phyloP scores from a whole-genome alignment of 2,797 vertebrate genomes.

The Anas bahamensis region DNA sequence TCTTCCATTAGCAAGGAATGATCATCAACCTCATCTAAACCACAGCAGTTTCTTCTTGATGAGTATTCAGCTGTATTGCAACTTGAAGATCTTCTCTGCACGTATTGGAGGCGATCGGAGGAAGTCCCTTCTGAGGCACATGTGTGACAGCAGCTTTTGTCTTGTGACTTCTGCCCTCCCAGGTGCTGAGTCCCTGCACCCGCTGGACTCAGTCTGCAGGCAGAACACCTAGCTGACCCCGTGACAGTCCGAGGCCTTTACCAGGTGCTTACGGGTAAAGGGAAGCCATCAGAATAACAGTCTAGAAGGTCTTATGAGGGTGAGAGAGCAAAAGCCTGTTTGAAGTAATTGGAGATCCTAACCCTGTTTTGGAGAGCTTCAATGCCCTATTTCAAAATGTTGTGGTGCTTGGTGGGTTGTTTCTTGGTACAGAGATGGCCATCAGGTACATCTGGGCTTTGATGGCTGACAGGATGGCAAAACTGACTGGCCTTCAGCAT shows the following conservation, averaged over 20 bases:
- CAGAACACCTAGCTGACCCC: accelerated
- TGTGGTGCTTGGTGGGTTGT: not conserved
- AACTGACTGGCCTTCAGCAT: not conserved
- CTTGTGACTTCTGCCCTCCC: not conserved
- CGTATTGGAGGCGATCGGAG: not conserved
- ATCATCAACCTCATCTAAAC: not conserved
- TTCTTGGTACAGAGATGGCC: not conserved
- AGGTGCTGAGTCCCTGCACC: not conserved
- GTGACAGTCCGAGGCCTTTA: not conserved
- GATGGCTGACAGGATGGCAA: not conserved
- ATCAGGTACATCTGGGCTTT: not conserved
- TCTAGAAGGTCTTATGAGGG: not conserved
- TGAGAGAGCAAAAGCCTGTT: not conserved
- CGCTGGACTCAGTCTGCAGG: not conserved
- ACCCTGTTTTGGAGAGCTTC: not conserved
- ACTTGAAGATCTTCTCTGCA: not conserved
- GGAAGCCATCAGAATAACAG: not conserved
- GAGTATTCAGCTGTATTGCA: not conserved
- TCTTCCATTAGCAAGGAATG: not conserved
- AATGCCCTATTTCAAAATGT: not conserved
- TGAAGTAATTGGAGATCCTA: not conserved
- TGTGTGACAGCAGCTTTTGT: not conserved
- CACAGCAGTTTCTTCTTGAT: not conserved
- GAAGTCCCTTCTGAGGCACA: not conserved
- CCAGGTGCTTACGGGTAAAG: not conserved